Evolutionary conservation across 2,888 invertebrate genomes (phyloP).

Genomic region (Malthinus flaveolus): DNA sequence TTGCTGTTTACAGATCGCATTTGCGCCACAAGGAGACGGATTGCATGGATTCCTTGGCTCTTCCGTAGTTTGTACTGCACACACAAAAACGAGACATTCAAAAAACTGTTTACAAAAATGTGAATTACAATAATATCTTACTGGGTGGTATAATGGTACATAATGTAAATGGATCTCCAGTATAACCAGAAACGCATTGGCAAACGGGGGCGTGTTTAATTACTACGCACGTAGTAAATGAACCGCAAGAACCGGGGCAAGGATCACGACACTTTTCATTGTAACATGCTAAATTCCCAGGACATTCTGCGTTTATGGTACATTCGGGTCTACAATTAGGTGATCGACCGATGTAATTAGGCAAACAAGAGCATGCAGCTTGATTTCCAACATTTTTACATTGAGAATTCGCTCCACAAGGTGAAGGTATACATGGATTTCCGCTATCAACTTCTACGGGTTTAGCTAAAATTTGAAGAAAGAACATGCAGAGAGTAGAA

Average conservation of each 20-base stretch:
- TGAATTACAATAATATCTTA: constrained; percentile 53
- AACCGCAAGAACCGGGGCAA: constrained; percentile 77
- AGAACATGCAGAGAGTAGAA: constrained; percentile 24
- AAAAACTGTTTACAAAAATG: background rate
- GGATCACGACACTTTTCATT: constrained; percentile 79
- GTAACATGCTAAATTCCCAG: constrained; percentile 75
- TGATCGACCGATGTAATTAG: constrained; percentile 63
- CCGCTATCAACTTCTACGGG: constrained; percentile 45
- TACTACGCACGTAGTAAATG: constrained; percentile 73
- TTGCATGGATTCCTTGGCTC: constrained; percentile 59
- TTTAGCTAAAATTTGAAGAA: constrained; percentile 49
- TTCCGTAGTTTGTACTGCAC: constrained; percentile 57
- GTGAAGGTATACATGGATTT: constrained; percentile 67
- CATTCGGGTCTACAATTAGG: constrained; percentile 71
- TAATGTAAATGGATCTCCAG: constrained; percentile 66
- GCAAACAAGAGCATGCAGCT: constrained; percentile 63
- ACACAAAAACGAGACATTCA: constrained; percentile 12
- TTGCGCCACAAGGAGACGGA: constrained; percentile 70
- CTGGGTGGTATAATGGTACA: constrained; percentile 61
- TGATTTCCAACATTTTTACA: constrained; percentile 62
- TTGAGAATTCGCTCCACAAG: constrained; percentile 66
- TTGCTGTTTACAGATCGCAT: constrained; percentile 66
- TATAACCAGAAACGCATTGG: constrained; percentile 71
- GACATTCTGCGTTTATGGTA: constrained; percentile 73
- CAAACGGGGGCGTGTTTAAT: constrained; percentile 79